phyloP scores from a whole-genome alignment of 2,113 vertebrate species.

The Calidris pygmaea region DNA sequence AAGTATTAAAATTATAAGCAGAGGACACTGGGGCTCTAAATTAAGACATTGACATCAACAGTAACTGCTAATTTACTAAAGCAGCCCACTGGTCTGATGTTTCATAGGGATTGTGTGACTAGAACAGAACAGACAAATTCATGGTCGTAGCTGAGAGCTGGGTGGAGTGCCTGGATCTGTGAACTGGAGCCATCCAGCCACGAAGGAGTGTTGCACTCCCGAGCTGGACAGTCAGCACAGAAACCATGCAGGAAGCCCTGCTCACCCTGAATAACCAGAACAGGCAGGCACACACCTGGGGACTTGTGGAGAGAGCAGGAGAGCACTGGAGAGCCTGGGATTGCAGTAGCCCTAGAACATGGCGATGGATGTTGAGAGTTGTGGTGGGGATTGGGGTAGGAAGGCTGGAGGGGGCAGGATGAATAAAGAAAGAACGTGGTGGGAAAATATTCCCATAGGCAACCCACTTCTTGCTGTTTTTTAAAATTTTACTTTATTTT shows the following conservation, averaged over 20 bases:
- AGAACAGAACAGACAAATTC: not conserved
- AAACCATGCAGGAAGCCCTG: not conserved
- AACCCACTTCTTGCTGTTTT: not conserved
- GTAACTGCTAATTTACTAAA: not conserved
- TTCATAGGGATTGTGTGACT: not conserved
- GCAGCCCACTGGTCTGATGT: not conserved
- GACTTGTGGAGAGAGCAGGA: not conserved
- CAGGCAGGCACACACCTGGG: not conserved
- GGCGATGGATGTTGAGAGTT: not conserved
- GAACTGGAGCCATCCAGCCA: not conserved
- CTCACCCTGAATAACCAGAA: not conserved
- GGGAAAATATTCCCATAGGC: not conserved
- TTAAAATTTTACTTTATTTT: not conserved
- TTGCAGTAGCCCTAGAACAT: not conserved
- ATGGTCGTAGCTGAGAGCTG: not conserved
- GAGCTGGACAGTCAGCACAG: not conserved
- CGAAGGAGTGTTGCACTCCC: accelerated
- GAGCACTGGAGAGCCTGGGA: not conserved
- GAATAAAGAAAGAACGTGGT: not conserved
- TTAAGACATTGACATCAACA: not conserved
- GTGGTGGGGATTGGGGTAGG: not conserved
- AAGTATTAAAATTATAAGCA: not conserved
- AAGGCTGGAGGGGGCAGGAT: not conserved
- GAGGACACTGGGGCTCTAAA: not conserved
- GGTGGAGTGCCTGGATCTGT: not conserved